Evolutionary conservation across 2,113 vertebrate species (phyloP), one percentile per base, ranked within the genome.

Genomic region (Sorex fumeus): DNA sequence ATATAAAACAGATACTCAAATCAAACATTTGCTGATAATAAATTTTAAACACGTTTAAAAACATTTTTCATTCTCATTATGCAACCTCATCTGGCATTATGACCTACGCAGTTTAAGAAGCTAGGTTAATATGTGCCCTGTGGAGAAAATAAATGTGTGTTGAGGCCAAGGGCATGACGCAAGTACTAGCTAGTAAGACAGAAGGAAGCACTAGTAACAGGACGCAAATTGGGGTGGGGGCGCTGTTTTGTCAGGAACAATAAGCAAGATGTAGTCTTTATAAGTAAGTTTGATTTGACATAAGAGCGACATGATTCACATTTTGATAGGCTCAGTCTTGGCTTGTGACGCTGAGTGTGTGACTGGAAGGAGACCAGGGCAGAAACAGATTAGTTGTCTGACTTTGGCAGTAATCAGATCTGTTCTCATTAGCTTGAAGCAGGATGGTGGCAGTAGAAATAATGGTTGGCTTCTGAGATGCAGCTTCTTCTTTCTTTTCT

Each of bases 141-240:
- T 28, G 70, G 36, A 80, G 79, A 92, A 67, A 87, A 70, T 72
- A 43, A 83, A 84, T 66, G 28, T 66, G 30, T 69, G n/a, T 70
- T 86, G 57, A 27, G 10, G 40, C 45, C 32, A 15, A 36, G 67
- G 40, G 6, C 16, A 7, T 16, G 50, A 53, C 4, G 50, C 50
- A 53, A 53, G 50, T 19, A 53, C 13, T 13, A 16, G 18, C 15
- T 53, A 53, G 18, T 53, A 53, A 71, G 78, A 12, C 66, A 80
- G 19, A 75, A 18, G 36, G 12, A 67, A 36, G 50, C 25, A 78
- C 8, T 70, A 15, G 15, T 57, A 50, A 23, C 62, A 78, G 67
- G 53, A 9, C 21, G 25, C 53, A 40, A 30, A 45, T 18, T 71
- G 64, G 53, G 36, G 30, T 71, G 78, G n/a, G 36, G 28, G 16